Evolutionary conservation across 2,797 vertebrate species (phyloP).

Genomic region (Decapterus maruadsi): DNA sequence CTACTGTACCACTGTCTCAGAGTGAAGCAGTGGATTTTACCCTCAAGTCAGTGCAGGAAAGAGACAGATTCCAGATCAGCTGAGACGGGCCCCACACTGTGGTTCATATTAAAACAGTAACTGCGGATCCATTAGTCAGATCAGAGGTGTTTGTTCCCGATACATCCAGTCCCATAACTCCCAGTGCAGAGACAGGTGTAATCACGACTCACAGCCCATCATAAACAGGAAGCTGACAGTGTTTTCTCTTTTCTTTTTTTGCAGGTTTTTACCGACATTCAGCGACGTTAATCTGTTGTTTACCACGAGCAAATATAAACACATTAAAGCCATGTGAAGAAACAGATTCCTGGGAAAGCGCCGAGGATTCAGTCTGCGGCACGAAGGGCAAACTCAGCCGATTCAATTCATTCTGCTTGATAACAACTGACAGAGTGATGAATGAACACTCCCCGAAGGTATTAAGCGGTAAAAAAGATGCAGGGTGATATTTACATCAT

Average conservation of each 20-base stretch:
- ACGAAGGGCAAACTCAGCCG: conserved; percentile 67
- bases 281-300: conserved; percentile 64
- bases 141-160: conserved; percentile 1
- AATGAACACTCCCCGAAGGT: conserved; percentile 73
- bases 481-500: conserved; percentile 75
- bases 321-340: conserved; percentile 48
- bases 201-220: not conserved
- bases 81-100: too few relatives aligned
- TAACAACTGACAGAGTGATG: conserved; percentile 81
- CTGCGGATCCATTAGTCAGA: not conserved
- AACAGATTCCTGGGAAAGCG: conserved; percentile 34
- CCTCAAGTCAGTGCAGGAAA: not conserved
- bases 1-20: not conserved
- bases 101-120: not conserved
- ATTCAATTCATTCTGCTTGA: conserved; percentile 66
- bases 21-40: not conserved
- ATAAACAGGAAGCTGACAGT: conserved; percentile 27
- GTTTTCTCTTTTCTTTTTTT: not conserved
- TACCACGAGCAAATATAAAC: conserved; percentile 50
- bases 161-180: conserved; percentile 11
- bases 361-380: conserved; percentile 21
- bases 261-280: conserved; percentile 27
- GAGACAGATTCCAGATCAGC: too few relatives aligned
- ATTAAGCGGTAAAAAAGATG: conserved; percentile 63
- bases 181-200: conserved; percentile 13